These are phyloP conservation scores for Mystacornis crossleyi DNA, from an alignment of 2,113 vertebrate species.

Conservation along the genomic window DNA sequence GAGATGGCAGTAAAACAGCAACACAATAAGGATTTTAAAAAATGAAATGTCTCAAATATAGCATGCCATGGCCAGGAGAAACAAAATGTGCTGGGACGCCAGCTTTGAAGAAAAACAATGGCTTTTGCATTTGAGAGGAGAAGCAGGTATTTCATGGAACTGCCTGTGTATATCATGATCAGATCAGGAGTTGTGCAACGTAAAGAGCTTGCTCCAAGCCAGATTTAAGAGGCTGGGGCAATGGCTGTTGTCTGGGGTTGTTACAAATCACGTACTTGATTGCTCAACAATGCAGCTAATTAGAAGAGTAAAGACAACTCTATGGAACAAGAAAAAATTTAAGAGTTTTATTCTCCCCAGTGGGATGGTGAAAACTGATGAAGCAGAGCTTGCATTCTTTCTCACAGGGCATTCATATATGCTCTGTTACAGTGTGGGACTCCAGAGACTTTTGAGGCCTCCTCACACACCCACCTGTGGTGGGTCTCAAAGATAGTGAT, in stretches of 20 bases:
- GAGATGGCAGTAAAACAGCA: background rate
- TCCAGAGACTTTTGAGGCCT: background rate
- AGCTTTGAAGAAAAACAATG: background rate
- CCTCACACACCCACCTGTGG: background rate
- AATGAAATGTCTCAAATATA: background rate
- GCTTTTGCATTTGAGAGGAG: background rate
- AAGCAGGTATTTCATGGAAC: background rate
- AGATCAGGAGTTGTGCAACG: background rate
- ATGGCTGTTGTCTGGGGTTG: background rate
- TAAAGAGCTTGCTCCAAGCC: background rate
- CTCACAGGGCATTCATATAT: background rate
- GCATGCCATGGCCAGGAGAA: background rate
- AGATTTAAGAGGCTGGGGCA: background rate
- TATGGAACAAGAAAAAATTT: slow-evolving; percentile 31
- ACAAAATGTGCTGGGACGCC: background rate
- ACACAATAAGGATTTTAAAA: background rate
- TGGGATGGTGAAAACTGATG: background rate
- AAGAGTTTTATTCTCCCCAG: background rate
- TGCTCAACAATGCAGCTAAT: slow-evolving; percentile 51
- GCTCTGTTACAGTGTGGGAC: background rate
- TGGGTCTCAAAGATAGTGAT: background rate
- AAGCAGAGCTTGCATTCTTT: slow-evolving; percentile 8
- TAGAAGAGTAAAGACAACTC: slow-evolving; percentile 47
- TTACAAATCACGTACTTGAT: slow-evolving; percentile 17
- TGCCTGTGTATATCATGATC: background rate